A percentile compares a stretch with the other conserved stretches of the same genome.
Conservation (phyloP, 2,888 invertebrate genomes). For the Dynastes maya region DNA sequence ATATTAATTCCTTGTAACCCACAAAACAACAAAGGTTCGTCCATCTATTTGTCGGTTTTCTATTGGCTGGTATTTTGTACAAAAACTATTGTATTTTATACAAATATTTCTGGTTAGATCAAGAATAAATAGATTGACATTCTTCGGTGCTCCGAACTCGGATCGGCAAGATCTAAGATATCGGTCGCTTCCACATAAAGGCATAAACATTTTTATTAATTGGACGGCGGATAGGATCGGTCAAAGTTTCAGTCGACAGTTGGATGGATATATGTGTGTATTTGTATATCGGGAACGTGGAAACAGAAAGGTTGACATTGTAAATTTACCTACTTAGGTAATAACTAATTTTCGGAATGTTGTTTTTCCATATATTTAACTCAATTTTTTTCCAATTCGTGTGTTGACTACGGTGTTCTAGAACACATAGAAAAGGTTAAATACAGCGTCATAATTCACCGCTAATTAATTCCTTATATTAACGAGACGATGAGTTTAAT, state of each 20-base stretch:
- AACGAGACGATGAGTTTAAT: constrained; percentile 18
- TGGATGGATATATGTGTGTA: constrained; percentile 32
- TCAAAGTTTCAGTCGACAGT: constrained; percentile 35
- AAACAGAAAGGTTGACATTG: constrained; percentile 46
- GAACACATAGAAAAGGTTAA: constrained; percentile 32
- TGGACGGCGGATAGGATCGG: constrained; percentile 35
- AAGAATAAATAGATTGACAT: constrained; percentile 26
- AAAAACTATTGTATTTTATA: constrained; percentile 29
- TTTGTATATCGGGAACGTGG: constrained; percentile 18
- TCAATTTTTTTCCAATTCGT: constrained; percentile 4
- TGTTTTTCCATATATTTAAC: constrained; percentile 20
- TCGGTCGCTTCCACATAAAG: constrained; percentile 40
- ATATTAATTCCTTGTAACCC: background rate
- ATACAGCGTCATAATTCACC: constrained; percentile 35
- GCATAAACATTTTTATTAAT: constrained; percentile 50
- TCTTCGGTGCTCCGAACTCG: constrained; percentile 33
- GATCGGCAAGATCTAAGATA: constrained; percentile 47
- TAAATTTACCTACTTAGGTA: constrained; percentile 37
- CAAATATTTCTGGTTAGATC: constrained; percentile 21
- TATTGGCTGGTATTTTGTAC: background rate
- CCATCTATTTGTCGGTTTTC: background rate
- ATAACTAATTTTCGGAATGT: constrained; percentile 47
- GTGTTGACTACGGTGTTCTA: background rate
- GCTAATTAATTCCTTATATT: constrained; percentile 46
- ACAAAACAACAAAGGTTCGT: background rate